A percentile compares a stretch with the other conserved stretches of the same genome.
Conservation (phyloP, 2,113 vertebrate genomes). For the Leptodactylus fuscus region DNA sequence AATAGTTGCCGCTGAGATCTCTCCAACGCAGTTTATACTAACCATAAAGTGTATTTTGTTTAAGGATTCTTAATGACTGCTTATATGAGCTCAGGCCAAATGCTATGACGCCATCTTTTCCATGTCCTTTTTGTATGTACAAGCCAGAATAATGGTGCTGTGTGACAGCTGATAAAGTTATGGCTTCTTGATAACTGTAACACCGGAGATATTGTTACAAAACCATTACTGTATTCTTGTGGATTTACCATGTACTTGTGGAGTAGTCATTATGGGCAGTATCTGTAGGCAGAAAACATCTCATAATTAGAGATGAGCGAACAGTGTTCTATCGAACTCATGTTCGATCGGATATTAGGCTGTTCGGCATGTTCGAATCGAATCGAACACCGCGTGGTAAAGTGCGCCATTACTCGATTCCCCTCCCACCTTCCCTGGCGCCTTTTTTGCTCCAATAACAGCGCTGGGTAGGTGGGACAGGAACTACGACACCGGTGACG, state of each 20-base stretch:
- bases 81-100: constrained; percentile 35
- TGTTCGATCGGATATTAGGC: too few relatives aligned
- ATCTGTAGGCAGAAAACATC: not conserved
- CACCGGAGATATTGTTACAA: not conserved
- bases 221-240: not conserved
- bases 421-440: too few relatives aligned
- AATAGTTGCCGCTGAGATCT: constrained; percentile 27
- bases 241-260: not conserved
- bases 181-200: constrained; percentile 20
- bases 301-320: too few relatives aligned
- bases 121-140: constrained; percentile 45
- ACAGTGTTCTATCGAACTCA: too few relatives aligned
- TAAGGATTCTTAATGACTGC: constrained; percentile 25
- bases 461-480: too few relatives aligned
- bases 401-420: too few relatives aligned
- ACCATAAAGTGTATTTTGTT: constrained; percentile 44
- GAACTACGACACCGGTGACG: too few relatives aligned
- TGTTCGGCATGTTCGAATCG: too few relatives aligned
- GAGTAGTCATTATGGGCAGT: not conserved
- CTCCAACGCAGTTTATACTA: constrained; percentile 15
- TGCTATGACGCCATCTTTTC: constrained; percentile 49
- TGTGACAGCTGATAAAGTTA: constrained; percentile 36
- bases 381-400: too few relatives aligned
- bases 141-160: constrained; percentile 15
- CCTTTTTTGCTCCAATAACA: too few relatives aligned